A percentile compares a stretch with the other conserved stretches of the same genome.
phyloP scores from a whole-genome alignment of 2,797 vertebrate species.

The Protonibea diacanthus region DNA sequence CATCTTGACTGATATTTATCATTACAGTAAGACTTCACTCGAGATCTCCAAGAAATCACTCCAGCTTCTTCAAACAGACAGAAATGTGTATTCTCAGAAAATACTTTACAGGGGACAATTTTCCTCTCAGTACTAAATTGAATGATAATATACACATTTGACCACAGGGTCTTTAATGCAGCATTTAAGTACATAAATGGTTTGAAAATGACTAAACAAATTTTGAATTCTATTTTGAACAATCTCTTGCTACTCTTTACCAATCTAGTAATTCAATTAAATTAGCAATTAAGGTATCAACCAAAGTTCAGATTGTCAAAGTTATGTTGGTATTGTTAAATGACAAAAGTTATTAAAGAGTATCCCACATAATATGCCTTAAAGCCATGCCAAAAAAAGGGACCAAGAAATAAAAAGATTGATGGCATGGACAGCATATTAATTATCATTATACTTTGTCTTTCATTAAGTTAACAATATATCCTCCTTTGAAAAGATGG shows the following conservation, averaged over 20 bases:
- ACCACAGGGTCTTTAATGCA: not conserved
- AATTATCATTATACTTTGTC: constrained; percentile 25
- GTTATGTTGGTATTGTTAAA: not conserved
- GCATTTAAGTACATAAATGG: not conserved
- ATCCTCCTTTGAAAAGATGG: constrained; percentile 32
- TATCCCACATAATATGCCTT: not conserved
- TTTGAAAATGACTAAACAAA: not conserved
- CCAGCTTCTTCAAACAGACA: constrained; percentile 8
- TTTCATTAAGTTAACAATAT: constrained; percentile 17
- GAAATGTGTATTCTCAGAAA: constrained; percentile 9
- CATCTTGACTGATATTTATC: constrained; percentile 60
- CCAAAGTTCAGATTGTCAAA: not conserved
- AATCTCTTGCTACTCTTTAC: not conserved
- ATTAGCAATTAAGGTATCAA: not conserved
- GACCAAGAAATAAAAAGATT: constrained; percentile 1
- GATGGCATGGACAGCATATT: constrained; percentile 10
- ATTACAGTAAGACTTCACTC: constrained; percentile 29
- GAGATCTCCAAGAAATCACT: constrained; percentile 36
- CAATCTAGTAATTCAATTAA: not conserved
- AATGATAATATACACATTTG: not conserved
- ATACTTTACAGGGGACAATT: not conserved
- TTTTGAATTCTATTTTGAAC: not conserved
- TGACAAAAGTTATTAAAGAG: not conserved
- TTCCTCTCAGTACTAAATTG: constrained; percentile 2
- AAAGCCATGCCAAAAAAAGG: constrained; percentile 7